Conservation (phyloP, 2,797 vertebrate genomes). For the Liparis tanakae region DNA sequence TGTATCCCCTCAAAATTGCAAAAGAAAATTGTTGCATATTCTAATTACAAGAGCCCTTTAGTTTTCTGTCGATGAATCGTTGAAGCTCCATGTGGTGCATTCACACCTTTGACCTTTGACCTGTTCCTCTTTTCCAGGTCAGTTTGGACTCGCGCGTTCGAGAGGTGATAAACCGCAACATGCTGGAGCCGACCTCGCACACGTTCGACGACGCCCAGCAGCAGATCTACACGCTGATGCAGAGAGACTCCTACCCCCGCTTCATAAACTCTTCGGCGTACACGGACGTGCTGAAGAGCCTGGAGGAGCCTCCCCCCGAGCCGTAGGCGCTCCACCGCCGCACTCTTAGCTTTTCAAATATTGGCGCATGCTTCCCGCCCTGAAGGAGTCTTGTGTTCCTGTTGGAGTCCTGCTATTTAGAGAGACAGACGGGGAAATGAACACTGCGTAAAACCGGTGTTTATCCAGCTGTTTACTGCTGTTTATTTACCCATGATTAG, state of each 20-base stretch:
- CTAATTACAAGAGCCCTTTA: not conserved
- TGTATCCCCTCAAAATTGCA: not conserved
- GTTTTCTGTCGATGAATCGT: not conserved
- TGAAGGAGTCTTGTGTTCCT: conserved; percentile 54
- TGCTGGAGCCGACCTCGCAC: conserved; percentile 93
- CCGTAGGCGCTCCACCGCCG: conserved; percentile 62
- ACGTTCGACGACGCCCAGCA: conserved; percentile 97
- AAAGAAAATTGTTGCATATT: not conserved
- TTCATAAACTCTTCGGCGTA: conserved; percentile 94
- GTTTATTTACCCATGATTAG: conserved; percentile 71
- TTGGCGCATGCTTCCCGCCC: conserved; percentile 66
- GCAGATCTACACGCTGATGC: conserved; percentile 99
- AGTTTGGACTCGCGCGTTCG: conserved; percentile 95
- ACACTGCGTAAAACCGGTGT: conserved; percentile 59
- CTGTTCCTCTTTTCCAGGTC: conserved; percentile 80
- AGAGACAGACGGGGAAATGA: conserved; percentile 65
- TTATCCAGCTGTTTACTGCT: conserved; percentile 66
- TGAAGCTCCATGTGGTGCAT: accelerated
- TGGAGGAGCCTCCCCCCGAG: conserved; percentile 73
- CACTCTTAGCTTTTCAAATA: conserved; percentile 60
- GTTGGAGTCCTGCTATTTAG: conserved; percentile 64
- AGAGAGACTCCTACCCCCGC: conserved; percentile 98
- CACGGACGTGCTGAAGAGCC: conserved; percentile 86
- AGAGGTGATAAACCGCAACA: conserved; percentile 95
- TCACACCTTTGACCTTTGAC: no score